Base-by-base conservation (phyloP, 30 jellyfish, hydroid and myxozoan genomes). In the Calvadosia cruxmelitensis region DNA sequence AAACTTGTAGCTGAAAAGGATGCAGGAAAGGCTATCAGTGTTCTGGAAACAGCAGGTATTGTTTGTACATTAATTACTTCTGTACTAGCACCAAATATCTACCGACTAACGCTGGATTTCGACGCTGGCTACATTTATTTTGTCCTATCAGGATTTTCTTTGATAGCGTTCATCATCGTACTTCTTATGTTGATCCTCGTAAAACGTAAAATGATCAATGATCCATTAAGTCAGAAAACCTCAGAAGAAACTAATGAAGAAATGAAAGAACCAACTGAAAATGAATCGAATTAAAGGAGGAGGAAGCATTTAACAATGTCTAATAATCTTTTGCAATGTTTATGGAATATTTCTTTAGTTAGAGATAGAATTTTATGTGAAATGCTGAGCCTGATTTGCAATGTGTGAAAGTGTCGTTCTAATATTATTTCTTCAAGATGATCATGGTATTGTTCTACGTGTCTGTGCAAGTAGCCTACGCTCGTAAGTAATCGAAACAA, bases 21-120 rank as follows among this genome's bases (percentile, higher is more conserved):
- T 15, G 81, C 79, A 52, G 97, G 97, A 3, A 70, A 85, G 0
- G 93, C 71, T 28, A 61, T 87, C 1, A 89, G 83, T 10, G 86
- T 86, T 31, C 31, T 87, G 34, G 97, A 80, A 61, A 77, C 86
- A 13, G 28, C 63, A 29, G 94, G 79, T 69, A 90, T 74, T 20
- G 32, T 87, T 49, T 93, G 93, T 20, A 85, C 83, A 42, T 57
- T 80, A 71, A 28, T 82, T 24, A 81, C 81, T 3, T 76, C 74
- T 62, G 79, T 75, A 49, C 36, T 77, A 61, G 49, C 94, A 67
- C 66, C 68, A 31, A 57, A 79, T 66, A 72, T 89, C 63, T 87
- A 87, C 29, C 62, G 68, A 0, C 50, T 69, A 27, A 87, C 97
- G 24, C 78, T 87, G 1, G 33, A 80, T 5, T 34, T 77, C 50